A percentile compares a stretch with the other conserved stretches of the same genome.
Evolutionary conservation across 2,888 invertebrate species (phyloP).

Genomic region (Coenonympha glycerion): DNA sequence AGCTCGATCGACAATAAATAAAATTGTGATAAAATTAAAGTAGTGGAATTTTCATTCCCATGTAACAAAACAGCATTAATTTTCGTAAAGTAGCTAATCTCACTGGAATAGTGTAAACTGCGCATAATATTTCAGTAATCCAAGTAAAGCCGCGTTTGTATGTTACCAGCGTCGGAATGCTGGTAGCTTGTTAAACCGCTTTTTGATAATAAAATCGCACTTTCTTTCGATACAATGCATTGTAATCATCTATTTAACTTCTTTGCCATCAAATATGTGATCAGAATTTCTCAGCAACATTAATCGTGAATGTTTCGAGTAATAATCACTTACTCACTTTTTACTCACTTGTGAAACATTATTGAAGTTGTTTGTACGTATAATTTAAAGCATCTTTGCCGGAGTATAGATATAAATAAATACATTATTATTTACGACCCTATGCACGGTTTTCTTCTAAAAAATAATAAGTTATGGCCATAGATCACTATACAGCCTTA

Average conservation of each 20-base stretch:
- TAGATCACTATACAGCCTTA: too few relatives aligned
- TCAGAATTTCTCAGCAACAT: neutral
- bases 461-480: too few relatives aligned
- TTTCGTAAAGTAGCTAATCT: too few relatives aligned
- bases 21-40: too few relatives aligned
- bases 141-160: neutral
- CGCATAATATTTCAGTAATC: neutral
- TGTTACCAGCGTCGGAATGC: neutral
- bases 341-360: neutral
- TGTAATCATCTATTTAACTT: slow-evolving; percentile 2
- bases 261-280: neutral
- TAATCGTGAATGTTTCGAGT: neutral
- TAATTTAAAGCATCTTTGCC: too few relatives aligned
- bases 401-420: too few relatives aligned
- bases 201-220: neutral
- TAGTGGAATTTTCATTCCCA: too few relatives aligned
- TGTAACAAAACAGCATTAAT: too few relatives aligned
- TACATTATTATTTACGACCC: too few relatives aligned
- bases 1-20: too few relatives aligned
- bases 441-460: too few relatives aligned
- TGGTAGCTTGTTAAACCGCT: neutral
- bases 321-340: neutral
- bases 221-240: neutral
- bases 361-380: too few relatives aligned
- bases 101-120: neutral